Evolutionary conservation across 2,888 invertebrate species (phyloP).

Genomic region (Artemia sinica): DNA sequence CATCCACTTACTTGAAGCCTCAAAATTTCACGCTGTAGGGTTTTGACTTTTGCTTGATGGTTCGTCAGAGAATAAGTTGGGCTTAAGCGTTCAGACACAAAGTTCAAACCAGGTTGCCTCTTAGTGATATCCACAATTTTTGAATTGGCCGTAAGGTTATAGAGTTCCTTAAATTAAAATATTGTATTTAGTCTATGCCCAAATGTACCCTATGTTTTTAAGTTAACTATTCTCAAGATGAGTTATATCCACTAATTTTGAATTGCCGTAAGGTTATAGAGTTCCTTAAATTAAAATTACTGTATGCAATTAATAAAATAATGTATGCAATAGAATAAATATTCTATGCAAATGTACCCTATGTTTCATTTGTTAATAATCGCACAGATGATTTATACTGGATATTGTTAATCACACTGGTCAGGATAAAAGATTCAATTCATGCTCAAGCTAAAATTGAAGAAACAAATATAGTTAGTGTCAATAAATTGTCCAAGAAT

Average conservation of each 20-base stretch:
- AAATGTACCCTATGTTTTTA: too few relatives aligned
- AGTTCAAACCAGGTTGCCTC: not conserved
- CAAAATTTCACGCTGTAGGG: slow-evolving; percentile 3
- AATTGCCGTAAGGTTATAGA: not conserved
- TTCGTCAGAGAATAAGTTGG: not conserved
- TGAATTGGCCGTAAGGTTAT: not conserved
- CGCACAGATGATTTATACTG: not conserved
- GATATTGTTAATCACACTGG: not conserved
- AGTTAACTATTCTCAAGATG: too few relatives aligned
- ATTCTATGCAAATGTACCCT: too few relatives aligned
- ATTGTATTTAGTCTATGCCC: too few relatives aligned
- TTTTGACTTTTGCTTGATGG: not conserved
- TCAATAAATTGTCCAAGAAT: too few relatives aligned
- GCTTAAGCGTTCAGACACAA: not conserved
- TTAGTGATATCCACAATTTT: not conserved
- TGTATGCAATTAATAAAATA: too few relatives aligned
- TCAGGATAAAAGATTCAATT: too few relatives aligned
- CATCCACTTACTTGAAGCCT: not conserved
- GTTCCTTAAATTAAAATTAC: too few relatives aligned
- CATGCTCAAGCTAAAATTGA: too few relatives aligned
- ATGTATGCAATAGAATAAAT: too few relatives aligned
- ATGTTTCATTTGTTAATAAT: too few relatives aligned
- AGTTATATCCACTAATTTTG: not conserved
- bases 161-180: not conserved
- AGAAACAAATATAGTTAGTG: too few relatives aligned